A percentile compares a stretch with the other conserved stretches of the same genome.
Conservation (phyloP, 2,888 invertebrate species). For the Aphodius sticticus region DNA sequence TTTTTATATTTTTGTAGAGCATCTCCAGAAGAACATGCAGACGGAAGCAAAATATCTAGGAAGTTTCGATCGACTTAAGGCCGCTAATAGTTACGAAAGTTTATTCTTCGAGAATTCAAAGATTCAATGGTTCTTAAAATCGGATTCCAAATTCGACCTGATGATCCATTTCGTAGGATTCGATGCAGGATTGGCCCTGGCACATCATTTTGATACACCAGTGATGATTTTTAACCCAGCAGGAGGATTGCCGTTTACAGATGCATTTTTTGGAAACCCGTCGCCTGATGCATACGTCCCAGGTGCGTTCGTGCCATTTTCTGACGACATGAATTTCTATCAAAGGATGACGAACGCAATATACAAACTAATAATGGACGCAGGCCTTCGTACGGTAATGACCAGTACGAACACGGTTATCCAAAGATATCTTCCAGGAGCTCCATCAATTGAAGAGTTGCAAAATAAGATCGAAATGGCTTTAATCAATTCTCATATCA, state of each 20-base stretch:
- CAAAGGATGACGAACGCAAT: conserved; percentile 51
- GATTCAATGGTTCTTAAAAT: conserved; percentile 29
- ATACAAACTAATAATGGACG: conserved; percentile 6
- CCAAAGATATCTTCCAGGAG: conserved; percentile 44
- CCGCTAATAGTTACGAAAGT: background rate
- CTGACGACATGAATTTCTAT: conserved; percentile 52
- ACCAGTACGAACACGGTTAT: background rate
- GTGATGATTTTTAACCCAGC: conserved; percentile 51
- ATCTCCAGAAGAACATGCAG: no score
- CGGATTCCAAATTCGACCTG: conserved; percentile 30
- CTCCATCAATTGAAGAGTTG: conserved; percentile 45
- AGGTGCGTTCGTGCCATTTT: conserved; percentile 44
- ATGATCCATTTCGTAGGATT: conserved; percentile 27
- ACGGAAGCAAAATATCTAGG: background rate
- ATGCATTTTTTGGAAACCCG: conserved; percentile 46
- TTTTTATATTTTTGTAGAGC: no score
- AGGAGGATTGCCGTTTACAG: conserved; percentile 42
- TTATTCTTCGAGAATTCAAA: background rate
- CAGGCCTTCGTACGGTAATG: background rate
- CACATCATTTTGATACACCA: conserved; percentile 53
- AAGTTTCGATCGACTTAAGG: background rate
- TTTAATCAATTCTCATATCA: conserved; percentile 49
- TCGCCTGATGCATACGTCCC: conserved; percentile 54
- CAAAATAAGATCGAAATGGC: conserved; percentile 46
- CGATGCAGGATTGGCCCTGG: conserved; percentile 29